A percentile compares a stretch with the other conserved stretches of the same genome.
Evolutionary conservation across 1,140 invertebrate genomes (phyloP).

Genomic region (Caenorhabditis tropicalis): DNA sequence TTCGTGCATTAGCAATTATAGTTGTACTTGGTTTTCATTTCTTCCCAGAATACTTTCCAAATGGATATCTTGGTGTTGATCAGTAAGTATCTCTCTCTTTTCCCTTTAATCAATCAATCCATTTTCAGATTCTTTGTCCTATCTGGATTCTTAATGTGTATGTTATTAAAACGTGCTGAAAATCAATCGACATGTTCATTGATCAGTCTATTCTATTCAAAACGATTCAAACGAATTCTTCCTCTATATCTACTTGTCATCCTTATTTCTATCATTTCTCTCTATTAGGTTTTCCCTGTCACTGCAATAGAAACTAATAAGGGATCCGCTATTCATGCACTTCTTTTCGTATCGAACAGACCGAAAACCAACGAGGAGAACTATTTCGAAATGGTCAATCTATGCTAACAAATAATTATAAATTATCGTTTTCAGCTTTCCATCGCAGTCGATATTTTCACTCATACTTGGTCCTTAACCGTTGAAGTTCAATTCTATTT

Average conservation of each 20-base stretch:
- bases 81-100: background rate
- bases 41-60: background rate
- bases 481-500: constrained; percentile 48
- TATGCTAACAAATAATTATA: no score
- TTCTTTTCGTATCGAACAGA: background rate
- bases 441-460: constrained; percentile 44
- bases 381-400: background rate
- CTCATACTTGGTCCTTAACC: constrained; percentile 42
- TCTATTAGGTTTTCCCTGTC: background rate
- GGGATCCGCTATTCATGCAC: background rate
- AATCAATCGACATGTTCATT: background rate
- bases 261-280: background rate
- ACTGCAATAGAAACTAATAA: background rate
- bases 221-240: background rate
- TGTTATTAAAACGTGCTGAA: background rate
- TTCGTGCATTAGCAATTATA: background rate
- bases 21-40: constrained; percentile 6
- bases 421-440: constrained; percentile 39
- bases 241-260: background rate
- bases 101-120: no score
- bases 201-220: background rate
- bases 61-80: constrained; percentile 29
- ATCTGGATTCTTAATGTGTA: background rate
- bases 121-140: background rate
- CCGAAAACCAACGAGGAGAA: background rate